Conservation (phyloP, 2,797 vertebrate genomes). For the Nothura maculosa region DNA sequence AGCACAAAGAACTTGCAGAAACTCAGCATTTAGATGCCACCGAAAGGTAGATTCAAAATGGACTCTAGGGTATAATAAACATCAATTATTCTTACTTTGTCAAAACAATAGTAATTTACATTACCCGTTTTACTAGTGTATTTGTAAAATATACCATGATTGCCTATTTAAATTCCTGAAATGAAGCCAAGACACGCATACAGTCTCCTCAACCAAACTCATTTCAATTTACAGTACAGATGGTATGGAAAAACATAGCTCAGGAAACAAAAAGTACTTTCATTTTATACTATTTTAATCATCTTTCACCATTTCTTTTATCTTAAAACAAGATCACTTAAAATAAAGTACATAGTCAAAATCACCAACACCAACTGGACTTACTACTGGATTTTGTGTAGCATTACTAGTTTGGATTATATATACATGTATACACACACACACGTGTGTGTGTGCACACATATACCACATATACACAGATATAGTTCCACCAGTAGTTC, state of each 20-base stretch:
- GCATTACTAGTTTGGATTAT: background rate
- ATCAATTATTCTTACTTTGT: background rate
- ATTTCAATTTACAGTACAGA: background rate
- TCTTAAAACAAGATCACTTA: background rate
- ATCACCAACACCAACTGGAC: accelerated
- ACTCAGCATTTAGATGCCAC: background rate
- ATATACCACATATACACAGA: background rate
- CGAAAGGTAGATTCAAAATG: background rate
- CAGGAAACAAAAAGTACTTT: background rate
- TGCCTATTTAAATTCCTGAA: background rate
- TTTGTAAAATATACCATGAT: background rate
- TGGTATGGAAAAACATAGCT: background rate
- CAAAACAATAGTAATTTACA: background rate
- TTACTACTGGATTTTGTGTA: background rate
- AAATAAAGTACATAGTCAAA: background rate
- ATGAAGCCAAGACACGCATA: background rate
- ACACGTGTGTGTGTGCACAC: too few species aligned
- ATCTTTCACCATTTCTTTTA: background rate
- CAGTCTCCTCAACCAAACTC: background rate
- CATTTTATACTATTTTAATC: background rate
- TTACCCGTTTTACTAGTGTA: background rate
- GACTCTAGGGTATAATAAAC: background rate
- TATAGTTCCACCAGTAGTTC: background rate
- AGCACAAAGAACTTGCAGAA: background rate
- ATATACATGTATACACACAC: too few species aligned